Base-by-base conservation (phyloP, 35 echinoderm and acorn worm genomes). In the Apostichopus parvimensis region DNA sequence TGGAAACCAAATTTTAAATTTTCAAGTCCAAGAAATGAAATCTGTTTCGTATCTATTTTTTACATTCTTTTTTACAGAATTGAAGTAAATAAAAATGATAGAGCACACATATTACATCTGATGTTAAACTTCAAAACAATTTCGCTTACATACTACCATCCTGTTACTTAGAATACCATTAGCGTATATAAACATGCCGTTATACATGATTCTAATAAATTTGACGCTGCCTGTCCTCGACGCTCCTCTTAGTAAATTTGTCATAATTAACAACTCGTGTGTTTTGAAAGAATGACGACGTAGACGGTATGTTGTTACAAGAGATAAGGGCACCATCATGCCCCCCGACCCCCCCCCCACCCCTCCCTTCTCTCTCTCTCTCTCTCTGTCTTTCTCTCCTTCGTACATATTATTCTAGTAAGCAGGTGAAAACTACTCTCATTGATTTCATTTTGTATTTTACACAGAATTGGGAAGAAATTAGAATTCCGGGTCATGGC, bases 401-500 rank as follows among this genome's bases (percentile, higher is more conserved):
- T 11, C 64, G 11, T 68, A 68, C 64, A 68, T 68, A 18, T 68
- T 68, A 68, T 68, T 68, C 64, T 68, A 14, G 18, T 10, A 68
- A 18, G 64, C 64, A 68, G 64, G 64, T 68, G 64, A 8, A 68
- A 68, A 68, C 64, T 68, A 18, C 9, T 68, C 34, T 45, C 64
- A 75, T 75, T 75, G 17, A 75, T 75, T 75, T 75, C 71, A 75
- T 20, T 75, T 75, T 75, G 71, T 75, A 20, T 75, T 75, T 75
- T 75, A n/a, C 71, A 75, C 17, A 75, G 71, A 75, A 21, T 73
- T 73, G n/a, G 71, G n/a, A 75, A n/a, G 7, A n/a, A 75, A 75
- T 75, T 75, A 22, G 71, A 75, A 75, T 75, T 75, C 71, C 71
- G 71, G 71, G 71, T 75, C 71, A 75, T 75, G 71, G 71, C 71